Percentiles rank a stretch among this genome's conserved stretches.
phyloP scores from a whole-genome alignment of 2,888 invertebrate species.

The Celastrina argiolus region DNA sequence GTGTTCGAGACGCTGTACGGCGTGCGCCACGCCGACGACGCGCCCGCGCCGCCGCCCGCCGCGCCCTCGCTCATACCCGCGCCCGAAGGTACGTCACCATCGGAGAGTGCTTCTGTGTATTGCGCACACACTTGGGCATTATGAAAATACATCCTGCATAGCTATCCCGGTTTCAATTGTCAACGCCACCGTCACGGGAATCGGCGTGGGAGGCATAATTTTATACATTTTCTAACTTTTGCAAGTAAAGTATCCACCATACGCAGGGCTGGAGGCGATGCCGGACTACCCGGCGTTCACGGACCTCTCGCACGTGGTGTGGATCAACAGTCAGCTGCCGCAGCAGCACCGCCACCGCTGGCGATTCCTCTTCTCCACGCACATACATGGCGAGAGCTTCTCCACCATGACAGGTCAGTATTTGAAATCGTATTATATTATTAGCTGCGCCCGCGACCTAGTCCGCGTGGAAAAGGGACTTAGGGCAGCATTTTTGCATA shows the following conservation, averaged over 20 bases:
- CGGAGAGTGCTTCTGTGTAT: not conserved
- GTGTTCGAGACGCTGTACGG: conserved; percentile 76
- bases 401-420: conserved; percentile 83
- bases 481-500: too few relatives aligned
- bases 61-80: conserved; percentile 53
- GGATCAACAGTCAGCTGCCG: conserved; percentile 88
- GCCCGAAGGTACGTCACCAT: conserved; percentile 48
- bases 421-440: too few relatives aligned
- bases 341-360: conserved; percentile 86
- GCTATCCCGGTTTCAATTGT: too few relatives aligned
- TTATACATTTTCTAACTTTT: too few relatives aligned
- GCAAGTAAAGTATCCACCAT: too few relatives aligned
- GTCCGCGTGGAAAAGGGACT: too few relatives aligned
- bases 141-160: too few relatives aligned
- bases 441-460: too few relatives aligned
- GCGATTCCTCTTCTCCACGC: conserved; percentile 92
- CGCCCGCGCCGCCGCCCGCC: conserved; percentile 40
- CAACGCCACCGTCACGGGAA: too few relatives aligned
- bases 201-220: too few relatives aligned
- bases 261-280: conserved; percentile 83
- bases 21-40: conserved; percentile 47
- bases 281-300: conserved; percentile 87
- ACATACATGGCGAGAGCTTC: conserved; percentile 93
- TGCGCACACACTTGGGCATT: too few relatives aligned
- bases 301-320: conserved; percentile 87